Evolutionary conservation across 2,113 vertebrate genomes (phyloP).

Genomic region (Acanthochromis polyacanthus): DNA sequence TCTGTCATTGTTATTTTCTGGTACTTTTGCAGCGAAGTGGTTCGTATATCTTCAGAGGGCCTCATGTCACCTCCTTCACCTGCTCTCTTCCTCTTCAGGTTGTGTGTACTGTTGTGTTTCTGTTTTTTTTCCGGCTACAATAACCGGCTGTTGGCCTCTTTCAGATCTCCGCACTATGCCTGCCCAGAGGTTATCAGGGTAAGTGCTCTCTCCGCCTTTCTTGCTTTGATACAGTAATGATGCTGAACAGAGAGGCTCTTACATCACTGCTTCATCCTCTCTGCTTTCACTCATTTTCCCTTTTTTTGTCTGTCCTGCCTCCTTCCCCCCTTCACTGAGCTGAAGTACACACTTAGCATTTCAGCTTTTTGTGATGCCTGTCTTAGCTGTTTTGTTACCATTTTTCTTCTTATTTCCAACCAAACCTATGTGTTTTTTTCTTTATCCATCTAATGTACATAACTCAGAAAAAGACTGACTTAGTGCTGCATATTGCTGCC

Average conservation of each 20-base stretch:
- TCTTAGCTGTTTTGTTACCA: neutral
- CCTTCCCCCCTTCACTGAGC: neutral
- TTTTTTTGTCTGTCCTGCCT: neutral
- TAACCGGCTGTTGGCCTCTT: slow-evolving; percentile 43
- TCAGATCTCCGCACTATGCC: slow-evolving; percentile 98
- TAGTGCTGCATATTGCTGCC: too few relatives aligned
- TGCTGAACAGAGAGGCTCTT: slow-evolving; percentile 40
- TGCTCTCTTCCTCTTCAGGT: neutral
- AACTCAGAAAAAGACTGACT: too few relatives aligned
- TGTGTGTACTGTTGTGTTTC: slow-evolving; percentile 5
- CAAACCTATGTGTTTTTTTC: neutral
- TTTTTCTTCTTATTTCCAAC: neutral
- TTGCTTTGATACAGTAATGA: slow-evolving; percentile 37
- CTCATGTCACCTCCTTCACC: neutral
- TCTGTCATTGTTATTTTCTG: neutral
- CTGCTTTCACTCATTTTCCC: neutral
- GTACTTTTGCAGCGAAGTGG: neutral
- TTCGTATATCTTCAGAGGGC: neutral
- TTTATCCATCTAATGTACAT: too few relatives aligned
- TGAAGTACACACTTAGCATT: neutral
- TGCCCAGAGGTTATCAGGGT: slow-evolving; percentile 99
- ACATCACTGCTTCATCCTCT: slow-evolving; percentile 37
- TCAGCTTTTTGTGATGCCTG: neutral
- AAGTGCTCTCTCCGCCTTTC: slow-evolving; percentile 78
- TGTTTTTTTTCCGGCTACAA: neutral